Conservation (phyloP, 2,113 vertebrate genomes). For the Gorsachius goisagi region DNA sequence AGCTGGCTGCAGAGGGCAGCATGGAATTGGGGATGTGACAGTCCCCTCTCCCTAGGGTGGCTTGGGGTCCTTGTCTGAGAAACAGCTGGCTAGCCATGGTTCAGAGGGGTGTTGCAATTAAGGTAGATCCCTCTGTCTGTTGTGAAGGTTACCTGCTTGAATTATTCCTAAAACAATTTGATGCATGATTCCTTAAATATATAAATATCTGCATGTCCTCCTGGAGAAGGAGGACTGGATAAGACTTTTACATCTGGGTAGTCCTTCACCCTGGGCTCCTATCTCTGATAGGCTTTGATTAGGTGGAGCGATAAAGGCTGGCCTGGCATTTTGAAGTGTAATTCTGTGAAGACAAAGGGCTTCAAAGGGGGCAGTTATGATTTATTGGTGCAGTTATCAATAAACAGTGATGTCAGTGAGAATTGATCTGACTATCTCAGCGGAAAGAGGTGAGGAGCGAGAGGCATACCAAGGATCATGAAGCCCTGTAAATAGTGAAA, state of each 20-base stretch:
- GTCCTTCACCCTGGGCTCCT: conserved; percentile 4
- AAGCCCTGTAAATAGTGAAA: background rate
- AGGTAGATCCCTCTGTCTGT: background rate
- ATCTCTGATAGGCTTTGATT: background rate
- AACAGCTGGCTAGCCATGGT: background rate
- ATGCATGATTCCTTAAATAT: conserved; percentile 1
- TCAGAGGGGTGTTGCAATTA: background rate
- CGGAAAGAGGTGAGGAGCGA: background rate
- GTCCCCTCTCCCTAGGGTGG: background rate
- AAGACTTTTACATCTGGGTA: background rate
- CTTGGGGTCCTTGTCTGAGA: background rate
- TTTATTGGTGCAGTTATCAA: conserved; percentile 44
- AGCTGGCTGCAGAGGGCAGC: background rate
- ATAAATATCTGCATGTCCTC: background rate
- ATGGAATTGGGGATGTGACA: background rate
- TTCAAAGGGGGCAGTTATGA: conserved; percentile 5
- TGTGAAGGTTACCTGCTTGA: background rate
- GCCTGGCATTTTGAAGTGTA: conserved; percentile 1
- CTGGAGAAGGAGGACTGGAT: background rate
- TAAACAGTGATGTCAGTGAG: conserved; percentile 22
- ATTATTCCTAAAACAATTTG: conserved; percentile 17
- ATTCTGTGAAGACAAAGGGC: conserved; percentile 14
- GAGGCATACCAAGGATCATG: background rate
- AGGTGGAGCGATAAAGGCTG: background rate
- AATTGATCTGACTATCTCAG: conserved; percentile 23